Conservation (phyloP, 2,113 vertebrate species). For the Caloenas nicobarica region DNA sequence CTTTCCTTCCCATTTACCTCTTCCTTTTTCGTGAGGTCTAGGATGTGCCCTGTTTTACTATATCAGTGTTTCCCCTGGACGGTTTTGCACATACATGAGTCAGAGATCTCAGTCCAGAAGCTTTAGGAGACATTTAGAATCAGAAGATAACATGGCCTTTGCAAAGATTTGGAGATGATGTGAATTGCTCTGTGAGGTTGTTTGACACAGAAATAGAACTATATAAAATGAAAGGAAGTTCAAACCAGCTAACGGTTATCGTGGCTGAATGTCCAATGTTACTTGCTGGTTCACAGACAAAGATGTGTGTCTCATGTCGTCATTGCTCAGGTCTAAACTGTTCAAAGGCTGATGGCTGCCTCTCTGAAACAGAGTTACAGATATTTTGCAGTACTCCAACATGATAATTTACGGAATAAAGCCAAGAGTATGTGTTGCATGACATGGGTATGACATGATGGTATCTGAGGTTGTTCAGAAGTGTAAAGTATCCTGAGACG, state of each 20-base stretch:
- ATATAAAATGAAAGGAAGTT: neutral
- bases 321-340: neutral
- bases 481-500: neutral
- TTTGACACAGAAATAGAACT: neutral
- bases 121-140: neutral
- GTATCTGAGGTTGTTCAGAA: neutral
- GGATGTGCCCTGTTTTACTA: neutral
- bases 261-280: neutral
- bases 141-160: neutral
- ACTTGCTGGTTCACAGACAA: neutral
- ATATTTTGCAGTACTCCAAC: neutral
- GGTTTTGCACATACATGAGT: neutral
- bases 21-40: neutral
- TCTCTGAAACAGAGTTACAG: neutral
- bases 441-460: neutral
- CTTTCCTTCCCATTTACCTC: neutral
- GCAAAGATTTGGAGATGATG: neutral
- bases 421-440: neutral
- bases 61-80: neutral
- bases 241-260: neutral
- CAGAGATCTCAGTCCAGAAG: neutral
- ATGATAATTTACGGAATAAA: neutral
- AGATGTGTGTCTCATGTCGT: neutral
- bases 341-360: neutral
- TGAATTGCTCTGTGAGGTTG: neutral